Base-by-base conservation (phyloP, 2,113 vertebrate genomes). In the Candoia aspera region DNA sequence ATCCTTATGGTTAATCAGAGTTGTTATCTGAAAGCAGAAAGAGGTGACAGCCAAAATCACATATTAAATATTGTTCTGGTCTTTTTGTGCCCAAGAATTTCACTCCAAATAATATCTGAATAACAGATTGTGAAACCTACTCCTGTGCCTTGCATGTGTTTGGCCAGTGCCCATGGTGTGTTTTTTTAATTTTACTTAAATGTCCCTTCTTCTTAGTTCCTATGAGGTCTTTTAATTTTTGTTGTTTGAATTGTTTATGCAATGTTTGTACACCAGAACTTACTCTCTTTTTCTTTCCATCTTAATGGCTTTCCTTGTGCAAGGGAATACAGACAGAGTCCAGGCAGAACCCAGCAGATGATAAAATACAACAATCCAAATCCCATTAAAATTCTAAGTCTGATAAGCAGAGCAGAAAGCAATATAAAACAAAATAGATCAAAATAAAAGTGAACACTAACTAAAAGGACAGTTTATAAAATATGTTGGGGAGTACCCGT, bases 1-100 rank as follows among this genome's bases (percentile, higher is more conserved):
- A 95, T 99, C 99, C 97, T 99, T 99, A 91, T 99, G 99, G 96
- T 99, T 99, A 96, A 99, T 99, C 94, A 99, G 98, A 8, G 99
- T 99, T 86, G 99, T 99, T 95, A 99, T 99, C 99, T 99, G 97
- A 87, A 97, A 97, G 21, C 88, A n/a, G 92, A 85, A 89, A 37
- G 17, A 42, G 1, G 11, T 9, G 49, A 8, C 58, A 46, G 55
- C 49, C 79, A 91, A 58, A 91, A 49, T 13, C 19, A 54, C 29
- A 26, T 2, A 12, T 26, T 26, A 55, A 55, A 54, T 46, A 57
- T 2, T 58, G 46, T 15, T 79, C 84, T 49, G 26, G 37, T 23
- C 15, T 37, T 6, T 73, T 54, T 55, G 24, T 57, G 33, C 24
- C 13, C 60, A 57, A 73, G 46, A 86, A 26, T 24, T 88, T 37